phyloP scores from a whole-genome alignment of 2,113 vertebrate species.

The Chaenogobius annularis region DNA sequence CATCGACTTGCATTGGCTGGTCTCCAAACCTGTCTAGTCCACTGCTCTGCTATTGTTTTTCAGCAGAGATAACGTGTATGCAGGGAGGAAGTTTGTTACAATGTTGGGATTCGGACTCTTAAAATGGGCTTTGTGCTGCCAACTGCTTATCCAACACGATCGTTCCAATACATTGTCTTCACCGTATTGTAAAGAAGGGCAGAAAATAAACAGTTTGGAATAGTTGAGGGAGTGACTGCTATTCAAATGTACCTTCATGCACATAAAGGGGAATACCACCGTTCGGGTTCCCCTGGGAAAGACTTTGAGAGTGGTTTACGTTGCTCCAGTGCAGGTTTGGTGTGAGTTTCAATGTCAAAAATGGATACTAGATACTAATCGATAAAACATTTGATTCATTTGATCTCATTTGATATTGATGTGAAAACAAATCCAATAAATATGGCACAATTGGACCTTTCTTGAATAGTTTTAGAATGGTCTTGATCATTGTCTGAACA shows the following conservation, averaged over 20 bases:
- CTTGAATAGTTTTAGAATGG: no score
- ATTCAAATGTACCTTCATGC: slow-evolving; percentile 21
- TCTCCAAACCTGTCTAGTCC: slow-evolving; percentile 17
- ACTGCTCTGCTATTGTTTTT: slow-evolving; percentile 14
- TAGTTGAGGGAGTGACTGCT: slow-evolving; percentile 27
- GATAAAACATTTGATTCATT: no score
- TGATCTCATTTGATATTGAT: no score
- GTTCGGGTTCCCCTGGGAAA: slow-evolving; percentile 21
- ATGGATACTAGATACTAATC: no score
- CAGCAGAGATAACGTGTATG: slow-evolving; percentile 41
- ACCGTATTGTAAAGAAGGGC: slow-evolving; percentile 34
- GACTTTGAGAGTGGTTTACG: background rate
- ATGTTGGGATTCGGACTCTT: slow-evolving; percentile 29
- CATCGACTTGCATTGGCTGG: slow-evolving; percentile 15
- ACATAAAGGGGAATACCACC: slow-evolving; percentile 22
- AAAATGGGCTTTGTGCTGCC: slow-evolving; percentile 49
- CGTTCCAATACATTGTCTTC: slow-evolving; percentile 33
- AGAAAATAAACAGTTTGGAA: slow-evolving; percentile 27
- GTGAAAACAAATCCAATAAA: no score
- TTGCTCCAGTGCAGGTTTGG: background rate
- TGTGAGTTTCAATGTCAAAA: no score
- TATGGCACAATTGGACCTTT: no score
- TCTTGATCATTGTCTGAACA: no score
- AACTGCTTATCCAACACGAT: slow-evolving; percentile 40
- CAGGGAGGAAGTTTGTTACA: slow-evolving; percentile 46